Evolutionary conservation across 2,113 vertebrate species (phyloP).

Genomic region (Silurus asotus): DNA sequence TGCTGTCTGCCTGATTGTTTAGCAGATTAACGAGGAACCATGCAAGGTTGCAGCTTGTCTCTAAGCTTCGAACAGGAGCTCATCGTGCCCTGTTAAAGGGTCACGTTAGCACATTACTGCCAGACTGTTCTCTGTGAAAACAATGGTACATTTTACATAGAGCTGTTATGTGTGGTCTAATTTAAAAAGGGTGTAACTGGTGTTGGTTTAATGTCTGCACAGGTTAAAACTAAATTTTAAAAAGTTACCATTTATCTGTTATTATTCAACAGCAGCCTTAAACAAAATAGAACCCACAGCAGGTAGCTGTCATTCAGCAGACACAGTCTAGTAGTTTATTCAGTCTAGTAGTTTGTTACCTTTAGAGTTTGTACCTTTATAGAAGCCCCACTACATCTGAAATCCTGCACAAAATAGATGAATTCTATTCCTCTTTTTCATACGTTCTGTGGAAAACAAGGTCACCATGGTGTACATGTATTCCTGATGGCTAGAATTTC

Average conservation of each 20-base stretch:
- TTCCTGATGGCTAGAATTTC: background rate
- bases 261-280: background rate
- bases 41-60: conserved; percentile 15
- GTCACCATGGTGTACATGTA: background rate
- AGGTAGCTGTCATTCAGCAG: background rate
- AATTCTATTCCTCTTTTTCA: background rate
- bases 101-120: conserved; percentile 24
- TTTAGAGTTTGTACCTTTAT: background rate
- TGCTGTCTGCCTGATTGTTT: conserved; percentile 43
- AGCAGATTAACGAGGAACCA: conserved; percentile 34
- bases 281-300: background rate
- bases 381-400: background rate
- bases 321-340: background rate
- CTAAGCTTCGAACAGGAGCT: conserved; percentile 24
- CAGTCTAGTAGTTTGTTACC: background rate
- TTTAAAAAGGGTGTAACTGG: conserved; percentile 7
- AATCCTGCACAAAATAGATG: background rate
- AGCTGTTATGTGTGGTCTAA: conserved; percentile 15
- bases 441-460: background rate
- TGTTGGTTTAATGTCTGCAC: background rate
- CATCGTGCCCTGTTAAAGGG: conserved; percentile 18
- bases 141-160: conserved; percentile 27
- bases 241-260: background rate
- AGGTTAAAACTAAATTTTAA: background rate
- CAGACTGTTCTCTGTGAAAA: conserved; percentile 29